A percentile compares a stretch with the other conserved stretches of the same genome.
phyloP scores from a whole-genome alignment of 2,888 invertebrate genomes.

The Epistrophe eligans region DNA sequence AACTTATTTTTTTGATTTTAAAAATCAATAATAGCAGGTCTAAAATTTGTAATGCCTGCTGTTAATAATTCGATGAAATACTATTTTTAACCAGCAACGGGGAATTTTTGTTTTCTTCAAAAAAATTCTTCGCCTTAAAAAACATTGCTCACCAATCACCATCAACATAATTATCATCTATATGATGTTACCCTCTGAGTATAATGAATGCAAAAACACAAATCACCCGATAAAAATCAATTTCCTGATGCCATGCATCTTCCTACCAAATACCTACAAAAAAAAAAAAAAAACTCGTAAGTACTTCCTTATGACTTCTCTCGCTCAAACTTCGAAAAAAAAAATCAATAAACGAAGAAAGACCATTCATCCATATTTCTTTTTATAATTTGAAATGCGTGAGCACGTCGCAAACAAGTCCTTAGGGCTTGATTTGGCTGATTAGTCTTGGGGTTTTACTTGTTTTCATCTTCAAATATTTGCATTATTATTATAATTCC shows the following conservation, averaged over 20 bases:
- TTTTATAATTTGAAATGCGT: constrained; percentile 68
- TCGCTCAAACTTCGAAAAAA: neutral
- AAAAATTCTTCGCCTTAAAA: neutral
- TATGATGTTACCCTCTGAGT: neutral
- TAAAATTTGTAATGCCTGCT: no score
- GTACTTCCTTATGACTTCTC: neutral
- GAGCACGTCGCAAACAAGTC: constrained; percentile 70
- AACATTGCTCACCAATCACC: neutral
- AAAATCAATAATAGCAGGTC: no score
- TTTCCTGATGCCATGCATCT: constrained; percentile 55
- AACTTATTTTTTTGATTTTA: no score
- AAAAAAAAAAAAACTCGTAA: neutral
- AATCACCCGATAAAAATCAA: constrained; percentile 62
- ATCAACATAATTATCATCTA: neutral
- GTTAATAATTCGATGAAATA: no score
- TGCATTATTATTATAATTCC: constrained; percentile 62
- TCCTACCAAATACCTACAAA: neutral
- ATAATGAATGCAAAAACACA: constrained; percentile 33
- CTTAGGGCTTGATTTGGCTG: constrained; percentile 68
- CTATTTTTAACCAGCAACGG: neutral
- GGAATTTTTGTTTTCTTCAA: neutral
- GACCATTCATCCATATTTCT: constrained; percentile 22
- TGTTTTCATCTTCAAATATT: constrained; percentile 68
- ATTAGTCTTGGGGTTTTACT: constrained; percentile 66
- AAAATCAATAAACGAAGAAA: constrained; percentile 34